Evolutionary conservation across 2,113 vertebrate species (phyloP), one percentile per base, ranked within the genome.

Genomic region (Pogona vitticeps): DNA sequence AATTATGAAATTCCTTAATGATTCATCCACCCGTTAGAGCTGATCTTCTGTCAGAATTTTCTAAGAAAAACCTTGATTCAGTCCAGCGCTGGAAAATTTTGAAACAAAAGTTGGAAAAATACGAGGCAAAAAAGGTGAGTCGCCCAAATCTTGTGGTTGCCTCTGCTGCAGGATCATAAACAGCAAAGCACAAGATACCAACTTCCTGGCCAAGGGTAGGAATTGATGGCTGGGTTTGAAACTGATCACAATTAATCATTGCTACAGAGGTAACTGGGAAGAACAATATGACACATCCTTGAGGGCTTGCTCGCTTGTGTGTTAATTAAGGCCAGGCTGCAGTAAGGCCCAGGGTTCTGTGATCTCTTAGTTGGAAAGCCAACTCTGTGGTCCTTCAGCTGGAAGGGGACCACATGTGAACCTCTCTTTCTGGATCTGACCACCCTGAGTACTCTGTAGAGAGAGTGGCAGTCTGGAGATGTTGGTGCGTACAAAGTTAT

Each of bases 21-120:
- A 0, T 1, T 67, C 0, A 0, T 65, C 38, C 89, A 98, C 96
- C 97, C 95, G 72, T 97, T 56, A 96, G 95, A 36, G 97, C 97
- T 80, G 82, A 92, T 0, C 93, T 99, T 88, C 93, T 93, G 86
- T 77, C 31, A 0, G 82, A 86, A 13, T 98, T 98, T 79, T 93
- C 96, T 61, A 95, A 61, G 61, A 95, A 92, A 86, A 95, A 92
- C 85, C 96, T 93, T 76, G 97, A 90, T 90, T 97, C 98, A 0
- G 78, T 89, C 75, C 96, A 94, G 82, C 97, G 98, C 84, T 99
- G 98, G 98, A 92, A 96, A 15, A 23, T 92, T 82, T 91, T 99
- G 79, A 85, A 33, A 80, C 76, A 82, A 38, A 46, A 85, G 36
- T 81, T 95, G 67, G 36, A 59, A 1, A 85, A 2, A 1, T 77